Evolutionary conservation across 1,140 invertebrate species (phyloP).

Genomic region (Drosophila lowei): DNA sequence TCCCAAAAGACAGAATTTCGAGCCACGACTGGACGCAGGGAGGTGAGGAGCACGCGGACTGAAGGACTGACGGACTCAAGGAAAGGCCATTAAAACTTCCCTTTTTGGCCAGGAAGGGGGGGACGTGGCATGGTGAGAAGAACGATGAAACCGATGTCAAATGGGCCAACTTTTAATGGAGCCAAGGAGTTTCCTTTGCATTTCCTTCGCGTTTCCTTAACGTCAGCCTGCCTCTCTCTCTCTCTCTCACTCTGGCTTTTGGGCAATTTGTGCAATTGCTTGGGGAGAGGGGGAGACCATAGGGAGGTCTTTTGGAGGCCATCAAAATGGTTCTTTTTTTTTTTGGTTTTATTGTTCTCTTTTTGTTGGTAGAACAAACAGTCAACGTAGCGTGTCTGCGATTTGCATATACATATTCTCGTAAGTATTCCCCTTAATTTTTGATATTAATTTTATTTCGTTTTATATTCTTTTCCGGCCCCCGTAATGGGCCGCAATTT

Average conservation of each 20-base stretch:
- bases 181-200: conserved; percentile 44
- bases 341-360: no score
- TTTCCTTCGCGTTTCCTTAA: conserved; percentile 22
- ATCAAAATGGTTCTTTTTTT: conserved; percentile 6
- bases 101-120: background rate
- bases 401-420: conserved; percentile 48
- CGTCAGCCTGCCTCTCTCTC: background rate
- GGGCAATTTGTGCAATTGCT: conserved; percentile 49
- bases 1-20: conserved; percentile 27
- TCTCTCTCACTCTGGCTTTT: background rate
- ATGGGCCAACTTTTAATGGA: conserved; percentile 51
- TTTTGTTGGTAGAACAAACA: conserved; percentile 32
- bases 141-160: conserved; percentile 26
- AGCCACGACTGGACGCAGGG: background rate
- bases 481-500: conserved; percentile 42
- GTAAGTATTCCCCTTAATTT: conserved; percentile 38
- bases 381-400: conserved; percentile 44
- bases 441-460: conserved; percentile 46
- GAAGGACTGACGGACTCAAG: no score
- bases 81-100: conserved; percentile 43
- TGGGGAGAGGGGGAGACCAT: background rate
- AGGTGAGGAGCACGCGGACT: no score
- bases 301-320: conserved; percentile 19
- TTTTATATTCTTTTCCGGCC: conserved; percentile 39
- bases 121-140: no score